These are phyloP conservation scores for Pseudobourletiella spinata DNA, from an alignment of 1,140 invertebrate species.

Conservation along the genomic window DNA sequence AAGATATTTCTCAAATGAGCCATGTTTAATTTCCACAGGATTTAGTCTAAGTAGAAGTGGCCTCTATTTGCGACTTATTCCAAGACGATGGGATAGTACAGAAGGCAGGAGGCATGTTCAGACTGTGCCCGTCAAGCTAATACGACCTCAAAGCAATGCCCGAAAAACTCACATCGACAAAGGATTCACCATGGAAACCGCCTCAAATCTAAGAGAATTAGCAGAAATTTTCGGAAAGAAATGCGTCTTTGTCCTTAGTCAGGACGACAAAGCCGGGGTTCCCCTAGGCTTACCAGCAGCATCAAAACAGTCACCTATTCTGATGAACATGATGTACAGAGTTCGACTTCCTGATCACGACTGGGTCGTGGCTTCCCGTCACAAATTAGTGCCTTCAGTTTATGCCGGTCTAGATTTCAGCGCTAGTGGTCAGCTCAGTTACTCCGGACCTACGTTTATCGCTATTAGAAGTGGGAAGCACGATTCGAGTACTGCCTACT, in stretches of 20 bases:
- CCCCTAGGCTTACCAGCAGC: constrained; percentile 42
- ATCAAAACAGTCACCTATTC: constrained; percentile 39
- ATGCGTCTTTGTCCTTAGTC: constrained; percentile 36
- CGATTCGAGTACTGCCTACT: constrained; percentile 36
- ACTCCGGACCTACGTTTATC: constrained; percentile 42
- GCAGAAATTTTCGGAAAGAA: constrained; percentile 33
- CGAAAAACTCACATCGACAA: constrained; percentile 35
- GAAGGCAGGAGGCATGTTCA: constrained; percentile 37
- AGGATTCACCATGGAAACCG: constrained; percentile 33
- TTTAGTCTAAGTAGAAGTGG: background rate
- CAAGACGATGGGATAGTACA: constrained; percentile 18
- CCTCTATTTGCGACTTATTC: constrained; percentile 35
- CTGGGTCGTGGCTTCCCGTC: constrained; percentile 40
- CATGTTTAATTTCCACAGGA: background rate
- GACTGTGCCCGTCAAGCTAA: constrained; percentile 37
- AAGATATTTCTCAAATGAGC: background rate
- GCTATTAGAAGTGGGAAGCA: constrained; percentile 40
- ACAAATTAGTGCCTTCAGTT: constrained; percentile 37
- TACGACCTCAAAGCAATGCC: constrained; percentile 28
- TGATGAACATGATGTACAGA: constrained; percentile 43
- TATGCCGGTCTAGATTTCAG: constrained; percentile 37
- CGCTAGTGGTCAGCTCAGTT: constrained; percentile 32
- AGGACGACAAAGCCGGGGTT: constrained; percentile 42
- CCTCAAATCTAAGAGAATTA: constrained; percentile 33
- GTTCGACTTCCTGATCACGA: constrained; percentile 43